A percentile compares a stretch with the other conserved stretches of the same genome.
phyloP scores from a whole-genome alignment of 2,888 invertebrate species.

The Phasia obesa region DNA sequence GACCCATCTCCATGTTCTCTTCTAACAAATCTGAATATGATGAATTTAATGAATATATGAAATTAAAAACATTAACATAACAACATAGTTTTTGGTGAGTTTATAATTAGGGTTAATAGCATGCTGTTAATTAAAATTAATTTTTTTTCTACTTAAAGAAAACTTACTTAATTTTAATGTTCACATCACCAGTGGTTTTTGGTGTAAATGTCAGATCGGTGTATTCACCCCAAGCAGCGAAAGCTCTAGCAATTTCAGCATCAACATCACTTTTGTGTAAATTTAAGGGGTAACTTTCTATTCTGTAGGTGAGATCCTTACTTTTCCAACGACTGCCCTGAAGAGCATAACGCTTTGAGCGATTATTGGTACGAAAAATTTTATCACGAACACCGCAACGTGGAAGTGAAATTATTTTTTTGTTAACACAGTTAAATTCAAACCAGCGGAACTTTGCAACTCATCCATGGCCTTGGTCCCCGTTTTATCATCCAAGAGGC shows the following conservation, averaged over 20 bases:
- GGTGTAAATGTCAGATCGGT: conserved; percentile 92
- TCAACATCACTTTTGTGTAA: conserved; percentile 89
- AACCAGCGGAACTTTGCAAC: conserved; percentile 92
- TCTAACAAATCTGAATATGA: conserved; percentile 87
- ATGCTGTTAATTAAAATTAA: too few species aligned
- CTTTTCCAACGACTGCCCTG: conserved; percentile 98
- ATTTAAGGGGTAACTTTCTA: conserved; percentile 92
- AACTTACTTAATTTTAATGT: conserved; percentile 88
- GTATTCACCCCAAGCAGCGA: conserved; percentile 93
- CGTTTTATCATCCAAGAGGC: conserved; percentile 82
- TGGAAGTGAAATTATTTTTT: conserved; percentile 90
- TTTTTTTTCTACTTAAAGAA: too few species aligned
- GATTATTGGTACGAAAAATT: conserved; percentile 89
- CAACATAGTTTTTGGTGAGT: too few species aligned
- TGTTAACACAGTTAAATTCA: conserved; percentile 91
- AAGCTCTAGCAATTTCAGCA: conserved; percentile 91
- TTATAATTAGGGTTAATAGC: too few species aligned
- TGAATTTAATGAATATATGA: too few species aligned
- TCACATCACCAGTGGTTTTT: conserved; percentile 88
- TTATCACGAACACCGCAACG: conserved; percentile 96
- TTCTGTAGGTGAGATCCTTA: conserved; percentile 93
- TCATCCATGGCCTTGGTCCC: conserved; percentile 91
- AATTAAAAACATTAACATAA: too few species aligned
- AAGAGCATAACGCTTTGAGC: conserved; percentile 94
- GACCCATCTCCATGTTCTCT: conserved; percentile 97